Evolutionary conservation across 2,797 vertebrate species (phyloP).

Genomic region (Sebastes vulpes): DNA sequence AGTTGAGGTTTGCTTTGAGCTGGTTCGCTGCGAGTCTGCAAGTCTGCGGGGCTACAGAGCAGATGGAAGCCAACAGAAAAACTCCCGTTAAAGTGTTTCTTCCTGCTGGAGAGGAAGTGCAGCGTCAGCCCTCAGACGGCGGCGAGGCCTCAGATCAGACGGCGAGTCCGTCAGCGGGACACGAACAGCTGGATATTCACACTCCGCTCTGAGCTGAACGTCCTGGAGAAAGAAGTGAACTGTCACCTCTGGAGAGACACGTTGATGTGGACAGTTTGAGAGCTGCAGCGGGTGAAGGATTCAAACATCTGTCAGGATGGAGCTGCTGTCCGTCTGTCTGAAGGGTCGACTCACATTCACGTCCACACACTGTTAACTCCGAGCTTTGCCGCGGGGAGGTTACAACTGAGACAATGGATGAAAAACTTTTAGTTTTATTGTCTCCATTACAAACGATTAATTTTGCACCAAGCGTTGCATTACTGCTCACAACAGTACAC

Average conservation of each 20-base stretch:
- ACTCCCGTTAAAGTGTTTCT: neutral
- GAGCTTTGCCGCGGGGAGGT: neutral
- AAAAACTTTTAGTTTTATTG: neutral
- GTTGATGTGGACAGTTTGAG: conserved; percentile 10
- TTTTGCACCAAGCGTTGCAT: neutral
- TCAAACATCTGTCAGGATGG: conserved; percentile 16
- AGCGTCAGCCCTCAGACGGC: neutral
- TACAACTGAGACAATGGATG: neutral
- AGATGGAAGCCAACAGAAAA: neutral
- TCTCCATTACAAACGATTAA: neutral
- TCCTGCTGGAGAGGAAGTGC: neutral
- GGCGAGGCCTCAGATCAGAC: neutral
- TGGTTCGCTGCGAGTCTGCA: neutral
- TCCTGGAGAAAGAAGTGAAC: neutral
- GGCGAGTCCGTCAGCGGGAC: neutral
- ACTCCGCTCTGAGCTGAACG: neutral
- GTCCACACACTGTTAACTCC: neutral
- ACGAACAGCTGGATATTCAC: neutral
- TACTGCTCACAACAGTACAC: neutral
- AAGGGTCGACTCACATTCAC: neutral
- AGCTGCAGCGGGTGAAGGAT: conserved; percentile 17
- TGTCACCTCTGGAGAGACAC: conserved; percentile 1
- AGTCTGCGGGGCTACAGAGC: neutral
- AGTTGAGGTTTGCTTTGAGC: neutral
- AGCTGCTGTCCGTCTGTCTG: neutral